These are phyloP conservation scores for Australoheros facetus DNA, from an alignment of 2,797 vertebrate species.

Conservation along the genomic window DNA sequence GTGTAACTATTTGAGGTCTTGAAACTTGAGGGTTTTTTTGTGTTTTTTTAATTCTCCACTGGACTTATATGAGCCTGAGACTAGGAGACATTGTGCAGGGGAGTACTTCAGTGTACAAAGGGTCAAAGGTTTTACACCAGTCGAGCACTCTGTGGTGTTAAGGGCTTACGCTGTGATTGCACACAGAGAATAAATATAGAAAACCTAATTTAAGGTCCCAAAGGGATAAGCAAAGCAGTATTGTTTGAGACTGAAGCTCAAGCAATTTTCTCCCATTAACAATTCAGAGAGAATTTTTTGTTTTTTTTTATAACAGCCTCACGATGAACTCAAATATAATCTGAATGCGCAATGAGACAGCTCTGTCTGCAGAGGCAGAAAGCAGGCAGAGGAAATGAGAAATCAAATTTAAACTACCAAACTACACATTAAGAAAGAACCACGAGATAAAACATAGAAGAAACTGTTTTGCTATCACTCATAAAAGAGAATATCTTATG, in stretches of 20 bases:
- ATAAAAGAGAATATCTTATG: conserved; percentile 4
- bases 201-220: conserved; percentile 26
- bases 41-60: neutral
- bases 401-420: neutral
- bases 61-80: conserved; percentile 17
- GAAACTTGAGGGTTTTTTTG: neutral
- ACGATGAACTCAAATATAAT: neutral
- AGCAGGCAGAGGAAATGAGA: neutral
- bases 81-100: conserved; percentile 4
- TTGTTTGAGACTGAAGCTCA: conserved; percentile 21
- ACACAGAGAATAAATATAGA: conserved; percentile 47
- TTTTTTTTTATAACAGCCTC: neutral
- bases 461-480: neutral
- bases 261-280: conserved; percentile 39
- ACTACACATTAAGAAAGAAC: neutral
- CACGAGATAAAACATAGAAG: neutral
- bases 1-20: neutral
- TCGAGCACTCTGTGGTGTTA: conserved; percentile 16
- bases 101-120: neutral
- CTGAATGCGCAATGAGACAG: conserved; percentile 1
- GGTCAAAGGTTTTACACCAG: conserved; percentile 41
- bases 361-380: neutral
- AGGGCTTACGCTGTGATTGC: conserved; percentile 25
- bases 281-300: neutral
- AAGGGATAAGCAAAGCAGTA: conserved; percentile 21